A percentile compares a stretch with the other conserved stretches of the same genome.
Conservation (phyloP, 2,113 vertebrate species). For the Melanostigma gelatinosum region DNA sequence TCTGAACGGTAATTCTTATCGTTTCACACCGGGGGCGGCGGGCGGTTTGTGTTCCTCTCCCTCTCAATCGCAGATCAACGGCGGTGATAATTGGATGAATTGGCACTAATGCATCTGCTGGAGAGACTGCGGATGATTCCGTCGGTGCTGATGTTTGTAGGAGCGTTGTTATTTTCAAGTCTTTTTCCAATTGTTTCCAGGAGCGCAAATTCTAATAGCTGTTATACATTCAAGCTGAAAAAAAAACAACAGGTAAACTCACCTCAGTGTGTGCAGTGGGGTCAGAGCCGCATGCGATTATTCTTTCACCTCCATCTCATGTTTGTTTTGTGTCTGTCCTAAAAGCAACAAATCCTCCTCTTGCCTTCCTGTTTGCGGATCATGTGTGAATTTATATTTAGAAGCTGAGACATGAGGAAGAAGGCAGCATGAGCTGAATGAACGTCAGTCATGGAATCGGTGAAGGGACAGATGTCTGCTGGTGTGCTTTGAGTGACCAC, state of each 20-base stretch:
- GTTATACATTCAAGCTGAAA: not conserved
- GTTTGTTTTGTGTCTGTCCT: not conserved
- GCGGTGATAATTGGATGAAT: slow-evolving; percentile 25
- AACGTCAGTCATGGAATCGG: slow-evolving; percentile 1
- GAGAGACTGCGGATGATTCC: slow-evolving; percentile 42
- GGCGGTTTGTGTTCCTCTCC: not conserved
- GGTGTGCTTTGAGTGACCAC: slow-evolving; percentile 4
- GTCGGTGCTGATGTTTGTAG: not conserved
- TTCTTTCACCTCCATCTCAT: not conserved
- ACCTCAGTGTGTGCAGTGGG: slow-evolving; percentile 16
- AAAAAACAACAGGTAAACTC: not conserved
- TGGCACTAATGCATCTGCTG: slow-evolving; percentile 45
- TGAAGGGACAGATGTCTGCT: slow-evolving; percentile 16
- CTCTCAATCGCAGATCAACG: not conserved
- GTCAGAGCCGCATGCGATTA: slow-evolving; percentile 10
- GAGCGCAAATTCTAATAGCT: not conserved
- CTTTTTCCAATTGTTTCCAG: not conserved
- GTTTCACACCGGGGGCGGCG: not conserved
- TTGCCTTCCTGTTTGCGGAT: not conserved
- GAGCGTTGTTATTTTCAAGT: not conserved
- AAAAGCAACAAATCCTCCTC: slow-evolving; percentile 10
- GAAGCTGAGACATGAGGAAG: slow-evolving; percentile 33
- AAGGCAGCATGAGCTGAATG: not conserved
- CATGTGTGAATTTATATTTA: slow-evolving; percentile 18
- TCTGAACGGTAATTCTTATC: slow-evolving; percentile 44